These are phyloP conservation scores for Castor canadensis DNA, from an alignment of 2,113 vertebrate species.

Conservation along the genomic window DNA sequence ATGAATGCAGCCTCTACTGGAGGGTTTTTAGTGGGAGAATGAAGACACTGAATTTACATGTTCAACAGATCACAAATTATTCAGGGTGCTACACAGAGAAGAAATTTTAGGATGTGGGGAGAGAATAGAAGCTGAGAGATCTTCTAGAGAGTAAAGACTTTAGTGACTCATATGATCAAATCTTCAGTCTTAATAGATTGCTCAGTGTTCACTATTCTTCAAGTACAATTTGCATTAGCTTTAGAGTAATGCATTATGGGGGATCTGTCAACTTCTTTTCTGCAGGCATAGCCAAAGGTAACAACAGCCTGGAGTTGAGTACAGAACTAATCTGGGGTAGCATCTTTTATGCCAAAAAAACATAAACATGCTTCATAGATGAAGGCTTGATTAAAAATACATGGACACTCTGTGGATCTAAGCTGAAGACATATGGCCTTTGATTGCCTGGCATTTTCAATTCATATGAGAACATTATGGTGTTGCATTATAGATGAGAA, in stretches of 20 bases:
- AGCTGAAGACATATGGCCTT: conserved; percentile 87
- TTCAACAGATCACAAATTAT: neutral
- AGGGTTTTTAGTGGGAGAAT: neutral
- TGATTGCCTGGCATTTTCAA: conserved; percentile 86
- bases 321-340: conserved; percentile 61
- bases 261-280: conserved; percentile 63
- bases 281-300: conserved; percentile 56
- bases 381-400: conserved; percentile 86
- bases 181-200: conserved; percentile 45
- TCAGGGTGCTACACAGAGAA: neutral
- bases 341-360: conserved; percentile 68
- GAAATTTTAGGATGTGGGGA: neutral
- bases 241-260: conserved; percentile 63
- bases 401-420: conserved; percentile 84
- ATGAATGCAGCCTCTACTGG: neutral
- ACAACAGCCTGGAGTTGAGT: conserved; percentile 7
- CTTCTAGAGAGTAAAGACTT: neutral
- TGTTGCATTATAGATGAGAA: conserved; percentile 84
- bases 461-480: conserved; percentile 84
- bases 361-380: conserved; percentile 85
- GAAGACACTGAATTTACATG: neutral
- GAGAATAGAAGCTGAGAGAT: neutral
- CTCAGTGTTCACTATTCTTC: neutral
- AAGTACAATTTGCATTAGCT: conserved; percentile 50
- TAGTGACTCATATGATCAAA: conserved; percentile 13